phyloP scores from a whole-genome alignment of 2,888 invertebrate genomes.

The Melitaea athalia region DNA sequence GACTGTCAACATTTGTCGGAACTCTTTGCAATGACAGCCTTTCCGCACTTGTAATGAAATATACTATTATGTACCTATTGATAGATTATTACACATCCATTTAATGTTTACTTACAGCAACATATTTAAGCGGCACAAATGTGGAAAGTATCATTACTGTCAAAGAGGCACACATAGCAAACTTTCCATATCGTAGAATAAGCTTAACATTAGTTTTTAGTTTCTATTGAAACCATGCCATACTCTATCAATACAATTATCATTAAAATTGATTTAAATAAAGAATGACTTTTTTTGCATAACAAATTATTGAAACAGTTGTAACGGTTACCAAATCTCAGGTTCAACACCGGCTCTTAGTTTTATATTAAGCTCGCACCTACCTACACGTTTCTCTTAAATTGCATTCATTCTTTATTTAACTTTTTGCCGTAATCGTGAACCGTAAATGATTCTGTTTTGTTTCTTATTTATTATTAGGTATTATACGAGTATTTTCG shows the following conservation, averaged over 20 bases:
- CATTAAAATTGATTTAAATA: conserved; percentile 1
- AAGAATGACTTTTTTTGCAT: conserved; percentile 26
- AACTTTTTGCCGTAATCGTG: background rate
- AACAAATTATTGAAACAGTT: conserved; percentile 29
- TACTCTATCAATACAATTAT: background rate
- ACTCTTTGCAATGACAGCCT: no score
- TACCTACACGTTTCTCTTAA: conserved; percentile 26
- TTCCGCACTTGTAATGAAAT: no score
- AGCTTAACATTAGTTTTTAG: no score
- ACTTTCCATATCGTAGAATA: background rate
- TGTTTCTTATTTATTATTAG: background rate
- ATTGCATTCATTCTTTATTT: conserved; percentile 4
- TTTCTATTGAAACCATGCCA: background rate
- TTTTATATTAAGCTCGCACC: conserved; percentile 22
- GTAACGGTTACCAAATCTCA: conserved; percentile 34
- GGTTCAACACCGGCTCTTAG: conserved; percentile 22
- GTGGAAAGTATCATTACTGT: no score
- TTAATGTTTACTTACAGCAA: no score
- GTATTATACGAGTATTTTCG: background rate
- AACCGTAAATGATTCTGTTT: background rate
- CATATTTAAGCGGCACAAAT: no score
- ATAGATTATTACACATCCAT: no score
- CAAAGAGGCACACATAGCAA: background rate
- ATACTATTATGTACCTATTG: no score
- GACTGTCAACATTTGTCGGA: no score